phyloP scores from a whole-genome alignment of 1,140 invertebrate genomes.

The Drosophila lacteicornis region DNA sequence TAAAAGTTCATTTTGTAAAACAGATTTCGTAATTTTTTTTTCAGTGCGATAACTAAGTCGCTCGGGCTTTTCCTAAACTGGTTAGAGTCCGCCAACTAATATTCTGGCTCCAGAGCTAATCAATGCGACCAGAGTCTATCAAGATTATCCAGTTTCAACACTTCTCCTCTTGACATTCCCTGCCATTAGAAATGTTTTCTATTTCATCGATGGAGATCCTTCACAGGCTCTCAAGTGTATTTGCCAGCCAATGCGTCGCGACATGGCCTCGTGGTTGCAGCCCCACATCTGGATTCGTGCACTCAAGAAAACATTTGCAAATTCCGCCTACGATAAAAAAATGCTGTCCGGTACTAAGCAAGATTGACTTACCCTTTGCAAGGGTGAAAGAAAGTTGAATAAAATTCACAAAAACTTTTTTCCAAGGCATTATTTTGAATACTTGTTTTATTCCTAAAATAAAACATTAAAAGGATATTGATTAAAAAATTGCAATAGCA shows the following conservation, averaged over 20 bases:
- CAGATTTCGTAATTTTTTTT: background rate
- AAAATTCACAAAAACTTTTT: too few species aligned
- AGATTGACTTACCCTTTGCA: background rate
- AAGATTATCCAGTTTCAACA: conserved; percentile 48
- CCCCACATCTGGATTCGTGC: conserved; percentile 18
- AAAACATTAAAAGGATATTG: background rate
- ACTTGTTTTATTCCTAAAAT: background rate
- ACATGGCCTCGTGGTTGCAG: conserved; percentile 8
- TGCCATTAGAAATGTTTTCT: conserved; percentile 46
- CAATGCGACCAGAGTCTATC: conserved; percentile 34
- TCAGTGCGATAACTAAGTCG: conserved; percentile 3
- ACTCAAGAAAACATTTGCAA: conserved; percentile 4
- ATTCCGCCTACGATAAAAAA: background rate
- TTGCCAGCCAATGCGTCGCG: conserved; percentile 44
- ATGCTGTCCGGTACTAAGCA: background rate
- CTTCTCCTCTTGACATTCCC: conserved; percentile 4
- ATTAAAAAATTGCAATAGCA: background rate
- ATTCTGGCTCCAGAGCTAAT: conserved; percentile 32
- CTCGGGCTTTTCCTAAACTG: conserved; percentile 4
- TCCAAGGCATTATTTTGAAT: too few species aligned
- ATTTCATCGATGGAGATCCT: conserved; percentile 42
- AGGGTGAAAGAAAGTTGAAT: too few species aligned
- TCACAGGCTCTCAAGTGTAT: conserved; percentile 35
- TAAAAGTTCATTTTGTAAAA: too few species aligned
- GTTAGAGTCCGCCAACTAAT: conserved; percentile 26